These are phyloP conservation scores for Scolanthus callimorphus DNA, from an alignment of 92 coral and sea anemone species.

Conservation along the genomic window DNA sequence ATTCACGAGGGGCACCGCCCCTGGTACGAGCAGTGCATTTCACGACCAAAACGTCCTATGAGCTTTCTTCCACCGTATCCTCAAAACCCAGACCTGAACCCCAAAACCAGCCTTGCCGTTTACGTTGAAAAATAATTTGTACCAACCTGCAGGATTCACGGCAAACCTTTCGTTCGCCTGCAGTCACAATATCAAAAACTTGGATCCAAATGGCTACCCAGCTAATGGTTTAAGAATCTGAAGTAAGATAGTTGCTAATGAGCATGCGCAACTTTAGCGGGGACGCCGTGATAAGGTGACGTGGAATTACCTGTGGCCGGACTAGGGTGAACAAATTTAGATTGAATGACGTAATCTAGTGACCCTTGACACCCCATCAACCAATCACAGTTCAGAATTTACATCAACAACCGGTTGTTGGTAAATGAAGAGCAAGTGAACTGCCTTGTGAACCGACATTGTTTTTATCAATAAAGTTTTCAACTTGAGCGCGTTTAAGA, in stretches of 20 bases:
- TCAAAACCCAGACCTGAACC: neutral
- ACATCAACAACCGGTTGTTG: conserved; percentile 57
- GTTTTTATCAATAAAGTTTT: conserved; percentile 1
- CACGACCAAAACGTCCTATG: too few species aligned
- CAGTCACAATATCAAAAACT: conserved; percentile 31
- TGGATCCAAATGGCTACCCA: conserved; percentile 7
- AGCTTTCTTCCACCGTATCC: neutral
- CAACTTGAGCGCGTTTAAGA: too few species aligned
- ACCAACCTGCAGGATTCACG: conserved; percentile 29
- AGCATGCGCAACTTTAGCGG: conserved; percentile 37
- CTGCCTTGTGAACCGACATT: conserved; percentile 8
- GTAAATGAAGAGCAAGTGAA: conserved; percentile 34
- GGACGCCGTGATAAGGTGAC: conserved; percentile 26
- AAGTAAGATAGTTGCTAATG: conserved; percentile 4
- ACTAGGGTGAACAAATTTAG: conserved; percentile 72
- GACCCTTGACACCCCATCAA: conserved; percentile 70
- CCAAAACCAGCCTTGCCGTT: conserved; percentile 11
- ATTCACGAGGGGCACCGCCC: too few species aligned
- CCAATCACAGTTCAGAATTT: conserved; percentile 58
- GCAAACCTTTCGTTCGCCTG: conserved; percentile 36
- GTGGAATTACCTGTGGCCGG: conserved; percentile 81
- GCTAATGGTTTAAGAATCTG: conserved; percentile 29
- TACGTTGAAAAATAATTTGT: neutral
- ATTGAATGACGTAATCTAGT: conserved; percentile 90
- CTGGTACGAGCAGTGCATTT: too few species aligned